Base-by-base conservation (phyloP, 2,113 vertebrate genomes). In the Alethe castanea region DNA sequence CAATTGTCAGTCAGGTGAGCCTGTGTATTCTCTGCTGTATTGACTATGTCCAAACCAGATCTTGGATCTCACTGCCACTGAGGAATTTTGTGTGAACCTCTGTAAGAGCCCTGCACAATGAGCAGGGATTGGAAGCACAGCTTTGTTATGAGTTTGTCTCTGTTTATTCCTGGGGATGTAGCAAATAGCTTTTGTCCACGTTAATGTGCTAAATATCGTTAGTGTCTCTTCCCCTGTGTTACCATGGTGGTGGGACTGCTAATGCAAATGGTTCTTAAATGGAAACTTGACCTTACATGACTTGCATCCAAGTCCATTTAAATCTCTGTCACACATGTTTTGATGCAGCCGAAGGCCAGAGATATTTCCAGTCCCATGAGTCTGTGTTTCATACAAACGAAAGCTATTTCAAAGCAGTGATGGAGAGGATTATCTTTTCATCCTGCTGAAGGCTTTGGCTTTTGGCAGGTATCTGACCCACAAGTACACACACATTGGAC, bases 221-320 rank as follows among this genome's bases (percentile, higher is more conserved):
- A 93, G 82, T 29, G 65, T 93, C 86, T 97, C 76, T 81, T 78
- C 64, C 60, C 71, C 64, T 44, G 62, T 29, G 47, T 77, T 88
- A 50, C 64, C 4, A 2, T 47, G 8, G 85, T 56, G 24, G 87
- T 77, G 86, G 71, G 47, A 47, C 66, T 80, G 64, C 74, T 96
- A 83, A 94, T 93, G 82, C 72, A 95, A 96, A 92, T 23, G 52
- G 60, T 25, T 96, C 76, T 66, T 91, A 95, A 92, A 88, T 50
- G 76, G 85, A 85, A 96, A 67, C 76, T 88, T 94, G 96, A 95
- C 96, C 95, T 96, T 91, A 94, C 15, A 71, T 78, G 88, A 92
- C 95, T 97, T 74, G 88, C 72, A 95, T 94, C 94, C 94, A 94
- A 97, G 92, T 95, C 96, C 91, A 86, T 95, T 96, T 90, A 96